These are phyloP conservation scores for Tribolium castaneum DNA, from an alignment of 1,140 invertebrate genomes.

Conservation along the genomic window DNA sequence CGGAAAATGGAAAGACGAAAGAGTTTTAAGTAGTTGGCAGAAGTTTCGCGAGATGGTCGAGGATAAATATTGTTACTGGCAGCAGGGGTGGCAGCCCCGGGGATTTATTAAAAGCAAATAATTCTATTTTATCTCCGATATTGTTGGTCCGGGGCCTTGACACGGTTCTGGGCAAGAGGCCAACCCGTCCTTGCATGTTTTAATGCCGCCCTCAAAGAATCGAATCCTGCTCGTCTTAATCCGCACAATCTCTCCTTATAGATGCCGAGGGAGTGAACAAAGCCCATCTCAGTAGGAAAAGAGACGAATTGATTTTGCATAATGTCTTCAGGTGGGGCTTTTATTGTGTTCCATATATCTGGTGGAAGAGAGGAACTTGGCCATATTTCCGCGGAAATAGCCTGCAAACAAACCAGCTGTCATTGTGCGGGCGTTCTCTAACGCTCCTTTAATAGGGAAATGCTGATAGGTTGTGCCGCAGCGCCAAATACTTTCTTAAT, in stretches of 20 bases:
- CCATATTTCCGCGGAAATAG: constrained; percentile 55
- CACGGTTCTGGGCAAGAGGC: neutral
- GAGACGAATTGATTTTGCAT: constrained; percentile 64
- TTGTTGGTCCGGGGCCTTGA: constrained; percentile 16
- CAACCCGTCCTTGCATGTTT: neutral
- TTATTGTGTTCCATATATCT: constrained; percentile 63
- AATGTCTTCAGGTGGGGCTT: constrained; percentile 63
- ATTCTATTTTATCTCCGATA: too few relatives aligned
- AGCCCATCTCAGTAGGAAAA: constrained; percentile 54
- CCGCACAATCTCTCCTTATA: constrained; percentile 54
- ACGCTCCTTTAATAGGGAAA: constrained; percentile 56
- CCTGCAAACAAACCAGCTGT: constrained; percentile 58
- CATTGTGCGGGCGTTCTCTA: constrained; percentile 55
- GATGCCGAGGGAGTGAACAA: constrained; percentile 54
- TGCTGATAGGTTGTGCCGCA: constrained; percentile 46
- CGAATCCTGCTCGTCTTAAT: constrained; percentile 60
- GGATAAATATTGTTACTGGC: constrained; percentile 60
- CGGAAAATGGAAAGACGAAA: constrained; percentile 62
- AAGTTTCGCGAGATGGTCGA: constrained; percentile 58
- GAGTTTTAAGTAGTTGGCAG: constrained; percentile 63
- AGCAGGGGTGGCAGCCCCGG: constrained; percentile 20
- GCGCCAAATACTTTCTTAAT: constrained; percentile 27
- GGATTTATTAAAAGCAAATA: too few relatives aligned
- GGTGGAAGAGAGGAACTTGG: constrained; percentile 51
- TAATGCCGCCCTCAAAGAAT: constrained; percentile 18